phyloP scores from a whole-genome alignment of 2,113 vertebrate genomes.

The Pseudorhombus dupliciocellatus region DNA sequence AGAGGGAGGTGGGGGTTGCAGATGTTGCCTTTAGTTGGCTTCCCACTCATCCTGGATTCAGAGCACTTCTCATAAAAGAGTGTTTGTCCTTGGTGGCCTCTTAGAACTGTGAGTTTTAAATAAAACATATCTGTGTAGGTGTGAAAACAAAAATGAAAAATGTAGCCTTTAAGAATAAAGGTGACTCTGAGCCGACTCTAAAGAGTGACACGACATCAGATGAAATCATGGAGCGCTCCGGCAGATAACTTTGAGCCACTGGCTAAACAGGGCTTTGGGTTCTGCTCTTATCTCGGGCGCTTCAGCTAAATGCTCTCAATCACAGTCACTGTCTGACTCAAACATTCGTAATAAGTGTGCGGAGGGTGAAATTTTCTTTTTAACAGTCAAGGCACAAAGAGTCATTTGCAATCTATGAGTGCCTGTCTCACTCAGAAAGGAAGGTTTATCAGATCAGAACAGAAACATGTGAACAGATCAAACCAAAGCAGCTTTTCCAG shows the following conservation, averaged over 20 bases:
- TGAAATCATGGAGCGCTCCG: neutral
- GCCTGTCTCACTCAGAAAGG: no score
- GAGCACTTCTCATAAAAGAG: neutral
- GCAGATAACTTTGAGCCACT: neutral
- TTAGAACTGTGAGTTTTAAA: neutral
- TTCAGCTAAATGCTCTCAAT: no score
- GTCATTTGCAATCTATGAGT: no score
- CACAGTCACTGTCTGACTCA: neutral
- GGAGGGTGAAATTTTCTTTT: neutral
- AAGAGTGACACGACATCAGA: no score
- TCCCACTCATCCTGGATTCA: neutral
- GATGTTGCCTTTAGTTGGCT: no score
- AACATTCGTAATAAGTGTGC: neutral
- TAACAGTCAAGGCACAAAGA: neutral
- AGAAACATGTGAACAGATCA: no score
- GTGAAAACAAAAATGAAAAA: constrained; percentile 7
- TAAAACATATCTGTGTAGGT: neutral
- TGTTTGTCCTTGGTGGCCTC: neutral
- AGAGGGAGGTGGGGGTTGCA: neutral
- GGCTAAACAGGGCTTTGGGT: neutral
- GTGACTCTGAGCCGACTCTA: neutral
- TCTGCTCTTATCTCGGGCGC: neutral
- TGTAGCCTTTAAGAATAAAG: neutral
- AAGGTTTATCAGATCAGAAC: no score
- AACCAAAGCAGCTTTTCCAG: no score